Conservation (phyloP, 1,140 invertebrate genomes). For the Chelonus insularis region DNA sequence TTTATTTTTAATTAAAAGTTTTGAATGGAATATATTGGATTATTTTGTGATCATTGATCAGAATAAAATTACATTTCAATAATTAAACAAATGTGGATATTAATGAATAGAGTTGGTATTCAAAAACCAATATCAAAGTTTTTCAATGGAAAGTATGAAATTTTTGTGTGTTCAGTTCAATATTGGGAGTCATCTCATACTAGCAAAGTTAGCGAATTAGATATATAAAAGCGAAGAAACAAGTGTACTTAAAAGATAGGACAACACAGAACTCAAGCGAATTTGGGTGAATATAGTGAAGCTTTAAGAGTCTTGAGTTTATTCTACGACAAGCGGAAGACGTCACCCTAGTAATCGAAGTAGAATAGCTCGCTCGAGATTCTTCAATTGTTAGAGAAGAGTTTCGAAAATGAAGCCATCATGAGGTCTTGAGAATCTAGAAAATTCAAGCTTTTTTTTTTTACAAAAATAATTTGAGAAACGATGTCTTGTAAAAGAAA, state of each 20-base stretch:
- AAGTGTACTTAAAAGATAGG: not conserved
- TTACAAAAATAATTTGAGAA: conserved; percentile 5
- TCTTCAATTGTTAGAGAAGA: conserved; percentile 4
- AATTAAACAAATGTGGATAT: too few relatives aligned
- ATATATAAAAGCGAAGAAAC: conserved; percentile 2
- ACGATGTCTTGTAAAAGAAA: not conserved
- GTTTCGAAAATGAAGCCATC: conserved; percentile 8
- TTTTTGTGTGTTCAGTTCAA: too few relatives aligned
- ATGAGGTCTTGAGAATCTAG: conserved; percentile 3
- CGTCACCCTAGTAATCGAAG: conserved; percentile 21
- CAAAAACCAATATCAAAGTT: too few relatives aligned
- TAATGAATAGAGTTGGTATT: too few relatives aligned
- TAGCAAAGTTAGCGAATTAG: conserved; percentile 1
- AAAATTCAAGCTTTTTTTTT: not conserved
- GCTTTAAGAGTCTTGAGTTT: not conserved
- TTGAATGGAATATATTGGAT: too few relatives aligned
- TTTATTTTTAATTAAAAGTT: too few relatives aligned
- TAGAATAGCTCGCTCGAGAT: conserved; percentile 19
- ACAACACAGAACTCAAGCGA: not conserved
- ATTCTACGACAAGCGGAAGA: conserved; percentile 19
- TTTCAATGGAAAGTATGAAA: too few relatives aligned
- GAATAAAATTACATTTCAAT: too few relatives aligned
- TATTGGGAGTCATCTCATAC: too few relatives aligned
- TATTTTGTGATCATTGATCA: too few relatives aligned
- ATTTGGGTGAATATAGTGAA: not conserved